These are phyloP conservation scores for Phalloptychus januarius DNA, from an alignment of 2,797 vertebrate species.

Conservation along the genomic window DNA sequence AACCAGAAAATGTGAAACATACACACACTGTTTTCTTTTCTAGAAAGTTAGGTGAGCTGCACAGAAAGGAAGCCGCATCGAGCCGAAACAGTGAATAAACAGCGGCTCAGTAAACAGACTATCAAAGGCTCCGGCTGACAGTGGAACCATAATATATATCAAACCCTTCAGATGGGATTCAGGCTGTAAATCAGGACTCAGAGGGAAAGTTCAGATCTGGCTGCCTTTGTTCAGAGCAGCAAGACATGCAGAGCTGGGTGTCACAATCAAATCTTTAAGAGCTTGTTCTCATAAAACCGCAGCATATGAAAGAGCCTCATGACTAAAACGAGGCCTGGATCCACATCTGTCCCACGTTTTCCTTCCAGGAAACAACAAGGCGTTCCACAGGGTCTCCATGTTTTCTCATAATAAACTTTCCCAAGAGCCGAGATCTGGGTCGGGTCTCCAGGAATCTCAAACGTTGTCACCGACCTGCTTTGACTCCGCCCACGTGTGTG, in stretches of 20 bases:
- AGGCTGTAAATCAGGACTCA: conserved; percentile 13
- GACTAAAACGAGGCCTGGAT: neutral
- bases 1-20: conserved; percentile 9
- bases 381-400: neutral
- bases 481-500: neutral
- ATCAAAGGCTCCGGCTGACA: conserved; percentile 8
- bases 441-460: neutral
- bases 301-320: neutral
- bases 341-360: conserved; percentile 42
- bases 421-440: neutral
- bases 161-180: neutral
- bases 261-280: conserved; percentile 14
- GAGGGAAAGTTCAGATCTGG: neutral
- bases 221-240: neutral
- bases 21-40: neutral
- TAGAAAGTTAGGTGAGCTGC: neutral
- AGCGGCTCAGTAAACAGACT: conserved; percentile 1
- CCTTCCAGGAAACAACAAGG: conserved; percentile 8
- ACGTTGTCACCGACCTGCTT: neutral
- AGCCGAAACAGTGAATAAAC: conserved; percentile 28
- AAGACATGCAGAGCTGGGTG: conserved; percentile 8
- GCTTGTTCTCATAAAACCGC: conserved; percentile 7
- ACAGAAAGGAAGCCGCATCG: conserved; percentile 7
- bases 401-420: conserved; percentile 6
- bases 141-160: conserved; percentile 9